Percentiles rank a stretch among this genome's conserved stretches.
phyloP scores from a whole-genome alignment of 2,113 vertebrate genomes.

The Hystrix brachyura region DNA sequence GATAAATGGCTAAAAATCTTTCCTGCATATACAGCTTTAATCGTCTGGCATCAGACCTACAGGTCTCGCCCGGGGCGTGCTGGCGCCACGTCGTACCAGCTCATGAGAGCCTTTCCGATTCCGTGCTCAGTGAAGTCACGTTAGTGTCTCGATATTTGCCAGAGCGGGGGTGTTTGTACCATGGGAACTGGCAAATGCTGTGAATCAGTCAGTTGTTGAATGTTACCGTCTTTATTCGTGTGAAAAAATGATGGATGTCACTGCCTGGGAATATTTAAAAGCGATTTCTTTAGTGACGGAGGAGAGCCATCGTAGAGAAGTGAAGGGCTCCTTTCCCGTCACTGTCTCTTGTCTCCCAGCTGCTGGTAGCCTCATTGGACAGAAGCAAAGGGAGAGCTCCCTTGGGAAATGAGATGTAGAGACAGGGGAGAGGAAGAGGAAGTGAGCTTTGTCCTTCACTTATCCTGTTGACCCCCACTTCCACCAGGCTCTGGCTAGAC shows the following conservation, averaged over 20 bases:
- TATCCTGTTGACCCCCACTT: background rate
- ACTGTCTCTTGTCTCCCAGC: background rate
- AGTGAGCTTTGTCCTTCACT: background rate
- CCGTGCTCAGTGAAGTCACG: background rate
- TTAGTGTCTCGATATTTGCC: background rate
- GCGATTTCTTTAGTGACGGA: background rate
- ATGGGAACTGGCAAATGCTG: background rate
- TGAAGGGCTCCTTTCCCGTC: background rate
- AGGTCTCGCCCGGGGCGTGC: background rate
- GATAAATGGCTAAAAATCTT: constrained; percentile 44
- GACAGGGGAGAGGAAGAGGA: background rate
- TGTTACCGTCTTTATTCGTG: background rate
- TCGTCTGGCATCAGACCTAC: background rate
- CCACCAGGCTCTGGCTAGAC: background rate
- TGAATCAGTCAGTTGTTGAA: background rate
- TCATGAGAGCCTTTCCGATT: constrained; percentile 38
- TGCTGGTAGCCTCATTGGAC: background rate
- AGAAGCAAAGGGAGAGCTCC: background rate
- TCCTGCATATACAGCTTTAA: constrained; percentile 9
- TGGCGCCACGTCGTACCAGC: background rate
- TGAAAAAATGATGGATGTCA: background rate
- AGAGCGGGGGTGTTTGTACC: background rate
- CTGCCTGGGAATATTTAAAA: background rate
- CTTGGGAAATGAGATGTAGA: background rate
- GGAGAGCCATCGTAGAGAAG: background rate